Evolutionary conservation across 2,113 vertebrate species (phyloP), one percentile per base, ranked within the genome.

Genomic region (Rhinopomastus cyanomelas): DNA sequence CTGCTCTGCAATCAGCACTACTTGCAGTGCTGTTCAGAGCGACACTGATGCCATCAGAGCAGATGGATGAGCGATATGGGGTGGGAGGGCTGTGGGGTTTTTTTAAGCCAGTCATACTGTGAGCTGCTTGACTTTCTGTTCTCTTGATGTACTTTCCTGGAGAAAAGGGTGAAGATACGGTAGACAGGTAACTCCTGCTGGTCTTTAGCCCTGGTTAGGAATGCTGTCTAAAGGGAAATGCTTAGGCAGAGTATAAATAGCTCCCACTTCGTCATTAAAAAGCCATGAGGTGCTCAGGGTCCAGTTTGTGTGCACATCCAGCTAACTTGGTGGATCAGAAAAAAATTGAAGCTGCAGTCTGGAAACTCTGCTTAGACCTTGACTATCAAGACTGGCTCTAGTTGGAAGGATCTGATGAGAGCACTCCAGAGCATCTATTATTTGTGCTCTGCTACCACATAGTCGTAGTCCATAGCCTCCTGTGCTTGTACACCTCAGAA

Each of bases 1-100:
- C 87, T 96, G 95, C 95, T 95, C 68, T 87, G 94, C 87, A 96
- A 93, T 96, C 95, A 96, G 95, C 85, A 65, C 42, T 93, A 81
- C 81, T 94, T 62, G 72, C 69, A 53, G 48, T 36, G 91, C 92
- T 96, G 91, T 96, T 96, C 94, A 94, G 82, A 92, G 93, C 62
- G 86, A 42, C 56, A 5, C 1, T 64, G 82, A 89, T 93, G 94
- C 90, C 92, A 84, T 84, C 74, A 59, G 74, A 79, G 62, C 91
- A 94, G 88, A 92, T 3, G 2, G 83, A 81, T 79, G 81, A 90
- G 71, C 3, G 0, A 87, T 68, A 62, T 17, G 32, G 75, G 78
- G 71, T 5, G 26, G 22, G 16, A 42, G 19, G 17, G 5, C 27
- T 1, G 12, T 17, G n/a, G 22, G 36, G 5, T 37, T 61, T 42